A percentile compares a stretch with the other conserved stretches of the same genome.
Conservation (phyloP, 2,888 invertebrate species). For the Eilema caniola region DNA sequence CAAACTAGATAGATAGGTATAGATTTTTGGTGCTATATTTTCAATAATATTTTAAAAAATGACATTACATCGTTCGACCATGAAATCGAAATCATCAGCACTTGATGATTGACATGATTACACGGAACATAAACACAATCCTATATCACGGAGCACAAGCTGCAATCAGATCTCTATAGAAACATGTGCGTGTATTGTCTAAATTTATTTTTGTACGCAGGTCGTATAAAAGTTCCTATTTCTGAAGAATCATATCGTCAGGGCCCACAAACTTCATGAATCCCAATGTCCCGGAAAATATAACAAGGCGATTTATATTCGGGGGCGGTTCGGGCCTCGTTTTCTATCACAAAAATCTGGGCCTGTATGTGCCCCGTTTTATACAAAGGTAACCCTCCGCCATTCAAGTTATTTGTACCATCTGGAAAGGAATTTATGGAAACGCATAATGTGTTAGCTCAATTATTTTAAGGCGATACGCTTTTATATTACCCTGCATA, state of each 20-base stretch:
- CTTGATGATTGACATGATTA: too few relatives aligned
- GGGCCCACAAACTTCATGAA: conserved; percentile 83
- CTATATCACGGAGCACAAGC: neutral
- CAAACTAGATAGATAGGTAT: neutral
- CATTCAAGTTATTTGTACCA: conserved; percentile 52
- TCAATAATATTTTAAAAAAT: neutral
- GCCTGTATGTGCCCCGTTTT: conserved; percentile 62
- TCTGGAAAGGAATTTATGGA: conserved; percentile 51
- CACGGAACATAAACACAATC: neutral
- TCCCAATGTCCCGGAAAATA: conserved; percentile 86
- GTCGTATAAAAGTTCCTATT: conserved; percentile 54
- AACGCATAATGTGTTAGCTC: conserved; percentile 33
- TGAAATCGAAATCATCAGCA: conserved; percentile 7
- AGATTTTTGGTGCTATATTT: too few relatives aligned
- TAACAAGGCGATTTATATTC: conserved; percentile 87
- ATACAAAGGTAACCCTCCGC: conserved; percentile 48
- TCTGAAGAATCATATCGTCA: conserved; percentile 72
- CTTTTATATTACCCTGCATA: conserved; percentile 8
- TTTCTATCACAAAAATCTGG: conserved; percentile 83
- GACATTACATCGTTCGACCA: neutral
- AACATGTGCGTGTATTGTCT: conserved; percentile 19
- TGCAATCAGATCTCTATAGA: neutral
- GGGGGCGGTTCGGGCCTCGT: conserved; percentile 71
- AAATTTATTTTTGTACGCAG: conserved; percentile 36
- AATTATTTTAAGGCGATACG: conserved; percentile 27